Percentiles rank a stretch among this genome's conserved stretches.
Evolutionary conservation across 2,113 vertebrate species (phyloP).

Genomic region (Channa argus): DNA sequence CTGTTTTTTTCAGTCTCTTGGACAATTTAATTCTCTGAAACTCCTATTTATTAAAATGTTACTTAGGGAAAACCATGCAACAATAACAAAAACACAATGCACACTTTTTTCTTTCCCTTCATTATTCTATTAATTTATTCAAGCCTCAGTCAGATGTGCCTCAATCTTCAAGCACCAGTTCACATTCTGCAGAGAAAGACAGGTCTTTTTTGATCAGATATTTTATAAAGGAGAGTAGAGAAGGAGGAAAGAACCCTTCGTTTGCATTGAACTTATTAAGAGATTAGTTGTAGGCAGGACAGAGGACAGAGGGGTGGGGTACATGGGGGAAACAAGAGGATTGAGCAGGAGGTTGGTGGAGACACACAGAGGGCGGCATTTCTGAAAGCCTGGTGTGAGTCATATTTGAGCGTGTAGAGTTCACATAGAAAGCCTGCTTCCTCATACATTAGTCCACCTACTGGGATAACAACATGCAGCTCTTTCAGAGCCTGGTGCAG

Average conservation of each 20-base stretch:
- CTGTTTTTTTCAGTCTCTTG: too few species aligned
- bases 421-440: conserved; percentile 33
- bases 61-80: too few species aligned
- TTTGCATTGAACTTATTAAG: conserved; percentile 22
- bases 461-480: conserved; percentile 18
- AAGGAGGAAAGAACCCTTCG: background rate
- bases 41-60: too few species aligned
- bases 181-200: conserved; percentile 1
- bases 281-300: conserved; percentile 1
- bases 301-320: conserved; percentile 5
- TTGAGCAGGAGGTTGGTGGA: conserved; percentile 22
- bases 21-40: too few species aligned
- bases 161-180: background rate
- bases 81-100: background rate
- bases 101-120: background rate
- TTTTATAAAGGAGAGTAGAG: conserved; percentile 16
- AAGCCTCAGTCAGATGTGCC: background rate
- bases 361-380: conserved; percentile 14
- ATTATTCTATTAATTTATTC: background rate
- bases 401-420: conserved; percentile 36
- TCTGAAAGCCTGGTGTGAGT: conserved; percentile 30
- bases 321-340: background rate
- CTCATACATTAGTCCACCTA: conserved; percentile 37
- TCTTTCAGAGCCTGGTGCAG: background rate
- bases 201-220: background rate